A percentile compares a stretch with the other conserved stretches of the same genome.
These are phyloP conservation scores for Nysson spinosus DNA, from an alignment of 2,888 invertebrate species.

Conservation along the genomic window DNA sequence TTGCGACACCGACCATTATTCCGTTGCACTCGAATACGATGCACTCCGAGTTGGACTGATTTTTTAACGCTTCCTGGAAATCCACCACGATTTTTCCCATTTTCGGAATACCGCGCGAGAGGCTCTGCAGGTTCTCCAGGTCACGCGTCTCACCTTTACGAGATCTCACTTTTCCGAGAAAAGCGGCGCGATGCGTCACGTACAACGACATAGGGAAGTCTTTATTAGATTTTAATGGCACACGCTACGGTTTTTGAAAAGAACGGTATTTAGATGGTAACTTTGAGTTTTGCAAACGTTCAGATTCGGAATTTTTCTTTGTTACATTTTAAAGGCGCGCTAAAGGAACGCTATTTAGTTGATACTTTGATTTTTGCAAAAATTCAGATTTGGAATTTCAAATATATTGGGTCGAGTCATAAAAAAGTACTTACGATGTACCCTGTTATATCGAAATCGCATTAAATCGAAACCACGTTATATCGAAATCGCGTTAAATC, in stretches of 20 bases:
- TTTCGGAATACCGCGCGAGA: conserved; percentile 58
- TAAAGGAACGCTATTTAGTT: too few species aligned
- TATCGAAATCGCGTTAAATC: too few species aligned
- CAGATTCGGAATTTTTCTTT: too few species aligned
- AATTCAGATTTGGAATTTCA: too few species aligned
- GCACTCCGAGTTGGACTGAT: conserved; percentile 71
- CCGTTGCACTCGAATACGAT: conserved; percentile 75
- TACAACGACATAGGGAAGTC: conserved; percentile 77
- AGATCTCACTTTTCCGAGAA: conserved; percentile 56
- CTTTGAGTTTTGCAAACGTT: too few species aligned
- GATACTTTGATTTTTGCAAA: too few species aligned
- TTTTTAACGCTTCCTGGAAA: conserved; percentile 56
- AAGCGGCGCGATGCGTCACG: conserved; percentile 74
- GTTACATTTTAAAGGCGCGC: too few species aligned
- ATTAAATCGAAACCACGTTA: too few species aligned
- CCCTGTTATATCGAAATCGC: too few species aligned
- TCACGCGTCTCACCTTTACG: conserved; percentile 63
- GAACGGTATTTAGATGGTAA: too few species aligned
- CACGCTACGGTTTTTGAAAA: conserved; percentile 56
- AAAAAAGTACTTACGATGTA: too few species aligned
- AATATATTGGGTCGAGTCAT: too few species aligned
- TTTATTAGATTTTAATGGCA: conserved; percentile 69
- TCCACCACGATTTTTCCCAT: conserved; percentile 48
- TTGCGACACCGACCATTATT: conserved; percentile 78
- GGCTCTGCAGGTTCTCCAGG: conserved; percentile 37